Conservation (phyloP, 1,140 invertebrate species). For the Conopomorpha cramerella region DNA sequence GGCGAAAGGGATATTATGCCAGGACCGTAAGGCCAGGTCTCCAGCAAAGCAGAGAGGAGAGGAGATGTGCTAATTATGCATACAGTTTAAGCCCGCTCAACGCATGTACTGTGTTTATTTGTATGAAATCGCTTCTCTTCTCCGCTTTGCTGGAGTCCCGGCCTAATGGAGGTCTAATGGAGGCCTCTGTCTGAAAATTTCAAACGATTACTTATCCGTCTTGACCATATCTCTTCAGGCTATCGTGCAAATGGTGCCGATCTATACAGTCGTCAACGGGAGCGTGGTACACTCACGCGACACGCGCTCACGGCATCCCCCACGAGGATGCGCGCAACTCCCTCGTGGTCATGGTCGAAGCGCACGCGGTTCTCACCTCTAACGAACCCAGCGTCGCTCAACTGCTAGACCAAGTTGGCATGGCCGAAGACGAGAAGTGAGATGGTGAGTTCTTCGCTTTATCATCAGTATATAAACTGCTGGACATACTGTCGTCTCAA, state of each 20-base stretch:
- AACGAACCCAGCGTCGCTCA: slow-evolving; percentile 44
- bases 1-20: too few species aligned
- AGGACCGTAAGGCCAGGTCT: too few species aligned
- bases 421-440: slow-evolving; percentile 43
- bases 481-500: too few species aligned
- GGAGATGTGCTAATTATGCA: too few species aligned
- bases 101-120: too few species aligned
- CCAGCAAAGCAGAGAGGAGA: too few species aligned
- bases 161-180: too few species aligned
- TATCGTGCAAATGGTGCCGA: slow-evolving; percentile 65
- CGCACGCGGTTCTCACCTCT: slow-evolving; percentile 64
- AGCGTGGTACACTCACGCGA: slow-evolving; percentile 65
- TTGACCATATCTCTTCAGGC: slow-evolving; percentile 25
- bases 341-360: slow-evolving; percentile 66
- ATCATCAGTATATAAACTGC: too few species aligned
- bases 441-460: too few species aligned
- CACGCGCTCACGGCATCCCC: slow-evolving; percentile 60
- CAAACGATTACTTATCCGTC: background rate
- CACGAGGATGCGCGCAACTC: slow-evolving; percentile 64
- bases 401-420: slow-evolving; percentile 35
- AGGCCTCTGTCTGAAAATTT: background rate
- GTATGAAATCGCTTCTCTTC: too few species aligned
- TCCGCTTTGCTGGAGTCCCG: too few species aligned
- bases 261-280: slow-evolving; percentile 60
- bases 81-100: too few species aligned